A percentile compares a stretch with the other conserved stretches of the same genome.
Evolutionary conservation across 2,113 vertebrate genomes (phyloP).

Genomic region (Danio rerio): GRCz12tu NC_133198.1:32113501-32114000

Average conservation of each 20-base stretch:
- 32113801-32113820: slow-evolving; percentile 71
- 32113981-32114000: slow-evolving; percentile 55
- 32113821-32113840: slow-evolving; percentile 72
- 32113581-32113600: slow-evolving; percentile 44
- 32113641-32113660: slow-evolving; percentile 80
- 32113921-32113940: slow-evolving; percentile 70
- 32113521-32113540: too few relatives aligned
- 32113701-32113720: slow-evolving; percentile 68
- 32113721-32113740: slow-evolving; percentile 73
- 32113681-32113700: slow-evolving; percentile 63
- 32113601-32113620: slow-evolving; percentile 46
- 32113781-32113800: slow-evolving; percentile 81
- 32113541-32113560: slow-evolving; percentile 19
- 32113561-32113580: slow-evolving; percentile 62
- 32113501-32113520: too few relatives aligned
- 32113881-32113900: slow-evolving; percentile 85
- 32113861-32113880: slow-evolving; percentile 80
- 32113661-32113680: slow-evolving; percentile 66
- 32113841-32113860: slow-evolving; percentile 77
- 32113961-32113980: slow-evolving; percentile 67
- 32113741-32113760: slow-evolving; percentile 73
- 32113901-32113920: slow-evolving; percentile 81
- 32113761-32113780: slow-evolving; percentile 81
- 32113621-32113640: slow-evolving; percentile 57
- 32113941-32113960: slow-evolving; percentile 71